Evolutionary conservation across 2,797 vertebrate genomes (phyloP).

Genomic region (Rhabdophis nuchalis): DNA sequence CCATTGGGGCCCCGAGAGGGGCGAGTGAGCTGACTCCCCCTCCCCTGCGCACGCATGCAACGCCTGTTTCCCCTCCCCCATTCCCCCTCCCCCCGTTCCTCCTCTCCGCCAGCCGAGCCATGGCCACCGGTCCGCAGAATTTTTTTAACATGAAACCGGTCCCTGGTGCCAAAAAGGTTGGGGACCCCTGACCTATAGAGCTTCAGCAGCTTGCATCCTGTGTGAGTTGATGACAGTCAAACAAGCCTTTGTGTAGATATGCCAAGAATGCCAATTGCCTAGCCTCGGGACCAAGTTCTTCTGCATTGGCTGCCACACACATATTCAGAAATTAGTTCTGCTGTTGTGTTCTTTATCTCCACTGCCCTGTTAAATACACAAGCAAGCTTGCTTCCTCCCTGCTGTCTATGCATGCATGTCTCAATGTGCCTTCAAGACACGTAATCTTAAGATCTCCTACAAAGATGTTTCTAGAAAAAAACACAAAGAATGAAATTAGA

Average conservation of each 20-base stretch:
- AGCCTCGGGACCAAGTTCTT: not conserved
- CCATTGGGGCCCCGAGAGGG: no score
- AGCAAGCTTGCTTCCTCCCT: not conserved
- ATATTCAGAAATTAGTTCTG: not conserved
- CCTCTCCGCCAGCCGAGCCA: no score
- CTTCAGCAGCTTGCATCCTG: not conserved
- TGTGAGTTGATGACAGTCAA: not conserved
- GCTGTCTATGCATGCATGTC: no score
- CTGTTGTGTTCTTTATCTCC: not conserved
- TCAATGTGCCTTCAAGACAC: not conserved
- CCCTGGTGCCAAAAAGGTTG: no score
- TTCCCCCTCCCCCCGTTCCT: no score
- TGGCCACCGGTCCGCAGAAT: no score
- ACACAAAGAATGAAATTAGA: not conserved
- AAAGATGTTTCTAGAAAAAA: not conserved
- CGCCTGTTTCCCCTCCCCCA: no score
- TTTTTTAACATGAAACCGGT: no score
- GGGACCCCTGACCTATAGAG: conserved; percentile 14
- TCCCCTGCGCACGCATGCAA: no score
- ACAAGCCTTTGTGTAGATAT: not conserved
- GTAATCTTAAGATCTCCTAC: not conserved
- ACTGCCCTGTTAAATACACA: not conserved
- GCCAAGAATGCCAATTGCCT: not conserved
- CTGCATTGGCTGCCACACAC: not conserved
- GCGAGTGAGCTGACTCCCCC: no score